Evolutionary conservation across 2,113 vertebrate species (phyloP), one percentile per base, ranked within the genome.

Genomic region (western clawed frog (Xenopus tropicalis)): DNA sequence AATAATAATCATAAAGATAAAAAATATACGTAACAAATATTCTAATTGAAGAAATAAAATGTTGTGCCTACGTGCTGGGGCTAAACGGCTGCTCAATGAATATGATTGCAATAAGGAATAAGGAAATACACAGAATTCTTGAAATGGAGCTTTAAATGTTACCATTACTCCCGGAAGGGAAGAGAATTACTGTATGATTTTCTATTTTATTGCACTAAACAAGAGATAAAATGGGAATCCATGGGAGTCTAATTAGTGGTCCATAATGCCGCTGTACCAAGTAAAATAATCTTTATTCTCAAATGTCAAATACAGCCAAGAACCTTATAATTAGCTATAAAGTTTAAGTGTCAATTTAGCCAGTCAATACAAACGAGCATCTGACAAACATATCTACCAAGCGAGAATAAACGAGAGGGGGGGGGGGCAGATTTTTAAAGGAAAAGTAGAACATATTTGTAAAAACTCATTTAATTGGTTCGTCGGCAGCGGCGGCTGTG

Each of bases 221-320:
- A 69, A 62, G 72, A 75, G 72, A 69, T 75, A 75, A 69, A 75
- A 74, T 68, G 65, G 57, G 46, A 42, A 68, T 48, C 72, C 72
- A 69, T 69, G 62, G 72, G 65, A 69, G 66, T 57, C 66, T 75
- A 75, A 75, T 75, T 75, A 75, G 72, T 62, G 65, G 72, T 69
- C 72, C 72, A 75, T 75, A 75, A 75, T 75, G 66, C 72, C 22
- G 24, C 66, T 62, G 56, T 62, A 69, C 44, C 72, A 57, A 62
- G 72, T 54, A 58, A 75, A 75, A 75, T 75, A 75, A 75, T 75
- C 72, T 75, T 75, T 75, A 75, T 69, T 69, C 66, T 69, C 66
- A 75, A 75, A 75, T 75, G 72, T 75, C 72, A 75, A 75, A 68
- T 75, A 69, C 72, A 75, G 46, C 57, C 72, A 75, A 75, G 72